These are phyloP conservation scores for Catonia carolina DNA, from an alignment of 2,888 invertebrate genomes.

Conservation along the genomic window DNA sequence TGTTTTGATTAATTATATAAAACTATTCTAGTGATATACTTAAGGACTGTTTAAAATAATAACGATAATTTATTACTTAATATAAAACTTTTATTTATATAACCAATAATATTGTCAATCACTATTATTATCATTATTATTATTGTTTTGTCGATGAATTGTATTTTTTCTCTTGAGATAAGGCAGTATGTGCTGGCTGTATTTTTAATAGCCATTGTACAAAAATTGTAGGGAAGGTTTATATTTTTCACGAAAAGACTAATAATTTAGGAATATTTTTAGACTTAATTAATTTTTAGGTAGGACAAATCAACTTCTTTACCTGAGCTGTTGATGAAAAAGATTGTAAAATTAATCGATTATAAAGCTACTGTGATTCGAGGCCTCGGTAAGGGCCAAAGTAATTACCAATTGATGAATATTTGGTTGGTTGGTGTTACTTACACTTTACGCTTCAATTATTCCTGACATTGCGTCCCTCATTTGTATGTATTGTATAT, in stretches of 20 bases:
- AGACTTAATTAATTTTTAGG: conserved; percentile 9
- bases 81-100: too few relatives aligned
- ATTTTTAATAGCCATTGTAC: conserved; percentile 10
- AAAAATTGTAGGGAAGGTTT: conserved; percentile 4
- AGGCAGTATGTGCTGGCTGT: neutral
- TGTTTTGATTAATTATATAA: too few relatives aligned
- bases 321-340: conserved; percentile 24
- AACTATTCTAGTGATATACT: too few relatives aligned
- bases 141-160: conserved; percentile 3
- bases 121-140: too few relatives aligned
- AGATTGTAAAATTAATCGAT: conserved; percentile 8
- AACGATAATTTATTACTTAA: too few relatives aligned
- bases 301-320: conserved; percentile 19
- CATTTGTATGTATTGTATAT: conserved; percentile 28
- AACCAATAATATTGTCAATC: too few relatives aligned
- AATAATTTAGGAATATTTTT: conserved; percentile 9
- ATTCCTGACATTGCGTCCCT: conserved; percentile 37
- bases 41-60: too few relatives aligned
- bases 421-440: conserved; percentile 10
- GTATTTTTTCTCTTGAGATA: conserved; percentile 13
- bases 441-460: conserved; percentile 27
- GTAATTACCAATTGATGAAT: conserved; percentile 1
- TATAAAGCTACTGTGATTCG: conserved; percentile 21
- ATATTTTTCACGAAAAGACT: conserved; percentile 19
- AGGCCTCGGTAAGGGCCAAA: conserved; percentile 1